Base-by-base conservation (phyloP, 1,140 invertebrate genomes). In the Schlechtendalia chinensis region DNA sequence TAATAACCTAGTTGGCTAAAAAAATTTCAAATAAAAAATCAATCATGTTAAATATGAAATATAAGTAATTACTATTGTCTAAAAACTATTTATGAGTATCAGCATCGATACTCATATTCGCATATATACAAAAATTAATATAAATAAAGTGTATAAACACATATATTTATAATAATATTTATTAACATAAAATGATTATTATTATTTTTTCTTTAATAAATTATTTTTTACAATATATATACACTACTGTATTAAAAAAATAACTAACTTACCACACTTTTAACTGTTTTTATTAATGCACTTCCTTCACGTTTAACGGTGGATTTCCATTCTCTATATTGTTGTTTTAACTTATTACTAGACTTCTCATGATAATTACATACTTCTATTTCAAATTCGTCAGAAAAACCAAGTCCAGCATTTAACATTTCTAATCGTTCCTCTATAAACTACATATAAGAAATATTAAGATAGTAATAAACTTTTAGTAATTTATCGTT, bases 341-440 rank as follows among this genome's bases (percentile, higher is more conserved):
- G 91, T 82, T 92, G 90, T 83, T 91, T 91, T 58, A 93, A 89
- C 87, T 92, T 92, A 59, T 89, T 90, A 83, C 90, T 90, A 47
- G 91, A 89, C 85, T 95, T 95, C 81, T 96, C 95, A 0, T 93
- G 92, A 86, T 94, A 94, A 77, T 91, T 88, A 83, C 92, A 94
- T 22, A 93, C 92, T 86, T 97, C 96, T 85, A 93, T 89, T 87
- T 98, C 96, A 87, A 98, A 98, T 85, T 96, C 93, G 86, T 98
- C 96, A n/a, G 91, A 93, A 84, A 96, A 96, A 1, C 94, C 94
- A 58, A 92, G 87, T 3, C 95, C 96, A 32, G 91, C 90, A 87
- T 96, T 96, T 53, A 97, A 88, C 88, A 96, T 91, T 82, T 95
- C 92, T 82, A 98, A 87, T 84, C 96, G 88, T 86, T 96, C 95